A percentile compares a stretch with the other conserved stretches of the same genome.
Conservation (phyloP, 2,113 vertebrate species). For the Nettapus auritus region DNA sequence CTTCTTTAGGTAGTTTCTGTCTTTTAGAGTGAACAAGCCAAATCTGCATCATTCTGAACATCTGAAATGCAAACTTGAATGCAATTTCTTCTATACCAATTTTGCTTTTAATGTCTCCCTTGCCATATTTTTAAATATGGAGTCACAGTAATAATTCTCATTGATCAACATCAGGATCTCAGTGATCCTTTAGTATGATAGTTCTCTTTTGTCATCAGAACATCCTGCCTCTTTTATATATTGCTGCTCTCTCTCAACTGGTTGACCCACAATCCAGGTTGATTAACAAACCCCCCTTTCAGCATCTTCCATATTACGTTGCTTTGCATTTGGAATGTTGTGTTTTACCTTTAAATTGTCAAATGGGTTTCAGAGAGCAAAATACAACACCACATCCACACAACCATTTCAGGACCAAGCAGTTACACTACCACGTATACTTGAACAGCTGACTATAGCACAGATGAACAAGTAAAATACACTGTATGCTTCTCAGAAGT, state of each 20-base stretch:
- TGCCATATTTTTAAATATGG: not conserved
- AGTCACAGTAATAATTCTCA: not conserved
- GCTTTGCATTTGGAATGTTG: not conserved
- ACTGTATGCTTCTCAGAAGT: not conserved
- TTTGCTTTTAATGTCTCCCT: not conserved
- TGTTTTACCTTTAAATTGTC: not conserved
- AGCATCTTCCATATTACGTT: not conserved
- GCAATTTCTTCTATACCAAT: not conserved
- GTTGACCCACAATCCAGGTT: not conserved
- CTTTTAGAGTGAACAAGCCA: not conserved
- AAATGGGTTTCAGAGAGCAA: not conserved
- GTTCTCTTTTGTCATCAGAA: not conserved
- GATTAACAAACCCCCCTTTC: not conserved
- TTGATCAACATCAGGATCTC: not conserved
- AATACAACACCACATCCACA: not conserved
- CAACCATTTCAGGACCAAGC: not conserved
- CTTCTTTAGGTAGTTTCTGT: not conserved
- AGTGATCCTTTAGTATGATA: not conserved
- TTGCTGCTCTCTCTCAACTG: not conserved
- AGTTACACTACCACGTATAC: not conserved
- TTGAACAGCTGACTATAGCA: not conserved
- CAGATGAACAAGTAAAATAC: not conserved
- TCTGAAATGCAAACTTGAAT: not conserved
- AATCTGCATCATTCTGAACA: not conserved
- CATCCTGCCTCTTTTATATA: not conserved